These are phyloP conservation scores for Sceliomorpha sp. DNA, from an alignment of 2,888 invertebrate species.

Conservation along the genomic window DNA sequence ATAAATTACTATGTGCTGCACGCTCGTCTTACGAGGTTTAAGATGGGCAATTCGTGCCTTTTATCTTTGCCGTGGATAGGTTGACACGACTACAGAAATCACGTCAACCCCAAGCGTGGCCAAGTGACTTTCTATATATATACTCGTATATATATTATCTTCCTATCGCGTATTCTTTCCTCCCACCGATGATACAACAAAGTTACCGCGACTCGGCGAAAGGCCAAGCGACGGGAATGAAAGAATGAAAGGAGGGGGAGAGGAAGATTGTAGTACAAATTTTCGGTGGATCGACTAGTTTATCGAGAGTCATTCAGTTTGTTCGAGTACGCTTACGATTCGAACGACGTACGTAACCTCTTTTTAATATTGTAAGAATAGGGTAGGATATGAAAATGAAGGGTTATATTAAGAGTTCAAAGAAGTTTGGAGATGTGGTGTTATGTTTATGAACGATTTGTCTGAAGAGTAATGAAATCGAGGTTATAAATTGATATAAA, in stretches of 20 bases:
- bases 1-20: constrained; percentile 65
- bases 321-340: constrained; percentile 5
- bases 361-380: no score
- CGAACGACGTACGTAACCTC: no score
- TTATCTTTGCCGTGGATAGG: constrained; percentile 33
- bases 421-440: no score
- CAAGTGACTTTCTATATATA: constrained; percentile 33
- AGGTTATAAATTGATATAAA: no score
- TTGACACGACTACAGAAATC: constrained; percentile 47
- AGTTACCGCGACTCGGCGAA: constrained; percentile 33
- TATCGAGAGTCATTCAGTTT: constrained; percentile 41
- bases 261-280: constrained; percentile 50
- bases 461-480: no score
- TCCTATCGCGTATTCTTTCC: constrained; percentile 10
- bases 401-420: no score
- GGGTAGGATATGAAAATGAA: no score
- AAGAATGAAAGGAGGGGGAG: constrained; percentile 5
- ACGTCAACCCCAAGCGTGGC: constrained; percentile 33
- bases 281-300: constrained; percentile 25
- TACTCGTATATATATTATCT: constrained; percentile 43
- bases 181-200: constrained; percentile 48
- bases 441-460: no score
- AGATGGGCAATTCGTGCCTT: constrained; percentile 52
- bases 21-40: constrained; percentile 64
- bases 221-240: constrained; percentile 15